Conservation (phyloP, 2,113 vertebrate species). For the Geococcyx californianus region DNA sequence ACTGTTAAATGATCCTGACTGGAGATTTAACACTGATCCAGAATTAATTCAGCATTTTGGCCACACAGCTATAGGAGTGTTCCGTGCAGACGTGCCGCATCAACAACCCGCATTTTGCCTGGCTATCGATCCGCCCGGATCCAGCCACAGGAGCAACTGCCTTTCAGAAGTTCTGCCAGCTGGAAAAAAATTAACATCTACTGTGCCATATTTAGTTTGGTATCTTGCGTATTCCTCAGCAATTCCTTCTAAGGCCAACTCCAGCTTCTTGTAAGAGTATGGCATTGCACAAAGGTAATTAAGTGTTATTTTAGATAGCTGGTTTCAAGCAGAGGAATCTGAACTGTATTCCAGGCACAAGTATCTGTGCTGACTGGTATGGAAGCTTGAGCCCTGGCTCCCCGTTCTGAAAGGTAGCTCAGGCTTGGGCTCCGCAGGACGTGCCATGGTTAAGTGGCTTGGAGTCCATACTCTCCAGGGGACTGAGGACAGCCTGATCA, state of each 20-base stretch:
- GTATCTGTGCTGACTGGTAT: fast-evolving
- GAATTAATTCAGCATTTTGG: fast-evolving
- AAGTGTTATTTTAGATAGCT: neutral
- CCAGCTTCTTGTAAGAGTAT: neutral
- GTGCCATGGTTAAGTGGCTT: fast-evolving
- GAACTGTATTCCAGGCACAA: neutral
- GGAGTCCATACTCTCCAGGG: neutral
- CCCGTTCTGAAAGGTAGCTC: neutral
- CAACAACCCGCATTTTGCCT: neutral
- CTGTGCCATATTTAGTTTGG: neutral
- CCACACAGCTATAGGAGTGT: fast-evolving
- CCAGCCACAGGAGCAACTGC: neutral
- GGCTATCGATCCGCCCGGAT: neutral
- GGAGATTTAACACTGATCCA: neutral
- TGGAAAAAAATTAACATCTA: neutral
- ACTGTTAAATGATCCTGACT: fast-evolving
- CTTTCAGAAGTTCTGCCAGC: neutral
- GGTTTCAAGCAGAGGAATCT: neutral
- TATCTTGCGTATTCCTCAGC: neutral
- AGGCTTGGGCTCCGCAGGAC: neutral
- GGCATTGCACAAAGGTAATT: fast-evolving
- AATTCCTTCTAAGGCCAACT: neutral
- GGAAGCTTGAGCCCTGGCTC: fast-evolving
- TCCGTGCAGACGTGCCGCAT: neutral
- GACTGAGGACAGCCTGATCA: neutral